Percentiles rank a stretch among this genome's conserved stretches.
Evolutionary conservation across 2,888 invertebrate species (phyloP).

Genomic region (Patella depressa): DNA sequence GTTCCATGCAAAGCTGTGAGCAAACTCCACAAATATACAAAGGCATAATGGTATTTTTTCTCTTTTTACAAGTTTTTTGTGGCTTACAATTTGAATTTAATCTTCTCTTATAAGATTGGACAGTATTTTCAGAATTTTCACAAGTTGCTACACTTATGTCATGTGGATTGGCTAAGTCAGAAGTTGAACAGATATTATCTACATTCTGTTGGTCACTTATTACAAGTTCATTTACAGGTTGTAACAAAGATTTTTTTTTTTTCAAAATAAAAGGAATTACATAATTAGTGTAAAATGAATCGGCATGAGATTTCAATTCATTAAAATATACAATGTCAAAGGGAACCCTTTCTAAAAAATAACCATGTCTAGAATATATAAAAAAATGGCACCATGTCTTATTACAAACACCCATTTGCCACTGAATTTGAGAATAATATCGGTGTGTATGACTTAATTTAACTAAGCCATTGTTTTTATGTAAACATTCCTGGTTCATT

Average conservation of each 20-base stretch:
- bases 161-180: neutral
- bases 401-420: slow-evolving; percentile 12
- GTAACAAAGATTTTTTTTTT: too few species aligned
- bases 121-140: neutral
- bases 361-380: slow-evolving; percentile 1
- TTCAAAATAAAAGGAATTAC: too few species aligned
- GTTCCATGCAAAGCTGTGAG: neutral
- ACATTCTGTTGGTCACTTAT: too few species aligned
- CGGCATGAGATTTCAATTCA: neutral
- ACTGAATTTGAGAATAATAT: slow-evolving; percentile 9
- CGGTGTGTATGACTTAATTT: neutral
- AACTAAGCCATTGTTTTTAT: too few species aligned
- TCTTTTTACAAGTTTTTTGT: neutral
- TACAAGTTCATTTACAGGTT: too few species aligned
- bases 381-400: slow-evolving; percentile 2
- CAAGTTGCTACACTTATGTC: neutral
- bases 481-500: neutral
- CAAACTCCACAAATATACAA: neutral
- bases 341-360: neutral
- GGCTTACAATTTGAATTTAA: neutral
- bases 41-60: neutral
- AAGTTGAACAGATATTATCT: too few species aligned
- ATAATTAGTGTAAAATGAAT: neutral
- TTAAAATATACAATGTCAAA: neutral
- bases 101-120: neutral